Base-by-base conservation (phyloP, 1,140 invertebrate species). In the Conus betulinus region DNA sequence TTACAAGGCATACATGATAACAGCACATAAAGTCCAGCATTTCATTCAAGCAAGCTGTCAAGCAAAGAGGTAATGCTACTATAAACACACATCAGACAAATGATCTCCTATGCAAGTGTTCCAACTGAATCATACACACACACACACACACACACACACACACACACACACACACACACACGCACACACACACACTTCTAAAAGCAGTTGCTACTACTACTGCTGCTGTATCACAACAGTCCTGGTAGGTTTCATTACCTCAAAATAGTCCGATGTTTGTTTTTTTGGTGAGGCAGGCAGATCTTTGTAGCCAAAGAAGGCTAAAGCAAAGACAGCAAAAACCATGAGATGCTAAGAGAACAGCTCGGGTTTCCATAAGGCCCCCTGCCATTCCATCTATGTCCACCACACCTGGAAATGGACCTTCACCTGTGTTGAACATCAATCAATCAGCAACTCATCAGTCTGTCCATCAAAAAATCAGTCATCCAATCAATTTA, bases 371-470 rank as follows among this genome's bases (percentile, higher is more conserved):
- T 81, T 94, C 93, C 63, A 89, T 89, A 5, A 93, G 23, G 1
- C 92, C 91, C 52, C 93, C 93, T 5, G 88, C 89, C n/a, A 88
- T 84, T 3, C 93, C 94, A 92, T 91, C 94, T 90, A 94, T 90
- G 86, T 94, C 93, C 51, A 94, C 92, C 13, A 94, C 91, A 57
- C 91, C 93, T 20, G 91, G 92, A 67, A 92, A 92, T 15, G 91
- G 92, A 17, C 93, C 93, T 39, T 81, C 51, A 83, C 92, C 92
- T 93, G 84, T 39, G 88, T 60, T 60, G 8, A 60, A 60, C 57
- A 60, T 60, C 8, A 60, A 5, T 60, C 57, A 60, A 15, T 60
- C 57, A 60, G 57, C 15, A 13, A 57, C 6, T 13, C 55, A 57
- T 57, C 55, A 57, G 6, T n/a, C 57, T 60, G 57, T 60, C 8